A percentile compares a stretch with the other conserved stretches of the same genome.
These are phyloP conservation scores for Ferrisia virgata DNA, from an alignment of 2,888 invertebrate genomes.

Conservation along the genomic window DNA sequence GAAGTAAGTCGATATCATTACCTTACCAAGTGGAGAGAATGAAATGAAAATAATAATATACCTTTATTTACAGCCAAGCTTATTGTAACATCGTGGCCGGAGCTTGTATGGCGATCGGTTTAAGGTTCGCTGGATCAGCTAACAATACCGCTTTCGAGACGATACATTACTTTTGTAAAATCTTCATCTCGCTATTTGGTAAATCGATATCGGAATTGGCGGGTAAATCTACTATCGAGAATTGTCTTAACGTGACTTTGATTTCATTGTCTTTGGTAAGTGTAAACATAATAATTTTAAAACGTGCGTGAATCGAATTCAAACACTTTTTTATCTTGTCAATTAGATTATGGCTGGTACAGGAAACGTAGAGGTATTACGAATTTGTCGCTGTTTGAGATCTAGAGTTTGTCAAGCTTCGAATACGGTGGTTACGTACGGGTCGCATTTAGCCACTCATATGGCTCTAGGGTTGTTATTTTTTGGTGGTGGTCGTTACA, in stretches of 20 bases:
- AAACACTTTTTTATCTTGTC: slow-evolving; percentile 2
- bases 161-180: slow-evolving; percentile 68
- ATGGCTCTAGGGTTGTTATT: slow-evolving; percentile 91
- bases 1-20: slow-evolving; percentile 63
- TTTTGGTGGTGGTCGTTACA: slow-evolving; percentile 87
- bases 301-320: not conserved
- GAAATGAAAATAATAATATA: not conserved
- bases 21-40: not conserved
- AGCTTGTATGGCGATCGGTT: slow-evolving; percentile 87
- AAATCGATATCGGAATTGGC: slow-evolving; percentile 80
- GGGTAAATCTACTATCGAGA: slow-evolving; percentile 85
- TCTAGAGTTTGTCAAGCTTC: slow-evolving; percentile 69
- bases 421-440: slow-evolving; percentile 74
- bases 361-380: slow-evolving; percentile 77
- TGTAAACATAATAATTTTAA: too few species aligned
- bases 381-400: slow-evolving; percentile 80
- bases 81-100: slow-evolving; percentile 95
- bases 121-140: slow-evolving; percentile 91
- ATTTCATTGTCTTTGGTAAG: slow-evolving; percentile 75
- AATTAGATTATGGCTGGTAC: slow-evolving; percentile 87
- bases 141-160: slow-evolving; percentile 76
- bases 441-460: slow-evolving; percentile 91
- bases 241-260: slow-evolving; percentile 78
- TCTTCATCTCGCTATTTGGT: slow-evolving; percentile 66
- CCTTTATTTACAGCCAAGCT: slow-evolving; percentile 69